Evolutionary conservation across 1,140 invertebrate species (phyloP).

Genomic region (Acyrthosiphon pisum): DNA sequence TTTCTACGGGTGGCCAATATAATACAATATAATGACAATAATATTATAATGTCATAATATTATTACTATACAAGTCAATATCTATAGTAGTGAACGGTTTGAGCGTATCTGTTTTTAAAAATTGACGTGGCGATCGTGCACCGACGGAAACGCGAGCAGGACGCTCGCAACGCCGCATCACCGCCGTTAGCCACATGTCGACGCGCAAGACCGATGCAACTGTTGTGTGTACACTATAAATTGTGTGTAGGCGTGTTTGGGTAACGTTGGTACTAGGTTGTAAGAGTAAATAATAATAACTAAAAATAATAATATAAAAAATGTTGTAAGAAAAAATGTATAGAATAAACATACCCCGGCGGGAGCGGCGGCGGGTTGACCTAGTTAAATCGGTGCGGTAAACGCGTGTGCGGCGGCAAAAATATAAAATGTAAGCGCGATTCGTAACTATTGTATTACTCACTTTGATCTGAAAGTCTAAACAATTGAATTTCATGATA

Average conservation of each 20-base stretch:
- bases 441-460: not conserved
- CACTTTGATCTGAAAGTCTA: slow-evolving; percentile 24
- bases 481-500: slow-evolving; percentile 24
- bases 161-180: not conserved
- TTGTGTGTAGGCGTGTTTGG: not conserved
- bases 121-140: not conserved
- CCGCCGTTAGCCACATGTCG: not conserved
- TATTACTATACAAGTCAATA: not conserved
- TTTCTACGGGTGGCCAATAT: not conserved
- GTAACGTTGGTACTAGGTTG: not conserved
- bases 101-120: not conserved
- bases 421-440: not conserved
- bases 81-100: not conserved
- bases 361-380: not conserved
- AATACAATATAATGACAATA: not conserved
- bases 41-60: not conserved
- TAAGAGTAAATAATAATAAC: not conserved
- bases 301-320: not conserved
- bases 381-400: not conserved
- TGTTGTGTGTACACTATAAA: not conserved
- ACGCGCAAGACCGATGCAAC: not conserved
- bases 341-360: not conserved
- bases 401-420: not conserved
- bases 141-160: not conserved
- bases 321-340: not conserved